These are phyloP conservation scores for Centropus bengalensis DNA, from an alignment of 2,113 vertebrate genomes.

Conservation along the genomic window DNA sequence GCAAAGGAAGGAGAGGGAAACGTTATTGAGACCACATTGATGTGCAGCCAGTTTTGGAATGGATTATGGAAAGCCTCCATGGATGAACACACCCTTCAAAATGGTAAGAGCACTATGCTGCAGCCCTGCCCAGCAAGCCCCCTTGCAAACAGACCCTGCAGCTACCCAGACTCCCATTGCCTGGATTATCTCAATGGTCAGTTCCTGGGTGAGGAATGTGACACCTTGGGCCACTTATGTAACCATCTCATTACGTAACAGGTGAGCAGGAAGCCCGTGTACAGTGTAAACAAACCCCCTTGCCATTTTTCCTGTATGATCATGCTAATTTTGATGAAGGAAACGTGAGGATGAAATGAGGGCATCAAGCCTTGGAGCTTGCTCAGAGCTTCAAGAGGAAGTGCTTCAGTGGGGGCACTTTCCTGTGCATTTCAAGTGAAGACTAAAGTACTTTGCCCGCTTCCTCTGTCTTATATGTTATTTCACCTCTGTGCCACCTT, in stretches of 20 bases:
- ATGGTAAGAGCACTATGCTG: slow-evolving; percentile 11
- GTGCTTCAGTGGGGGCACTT: neutral
- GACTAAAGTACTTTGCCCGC: neutral
- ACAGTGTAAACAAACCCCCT: slow-evolving; percentile 40
- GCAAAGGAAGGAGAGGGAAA: neutral
- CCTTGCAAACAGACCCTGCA: neutral
- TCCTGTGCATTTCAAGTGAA: neutral
- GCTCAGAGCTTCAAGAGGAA: neutral
- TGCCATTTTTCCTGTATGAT: neutral
- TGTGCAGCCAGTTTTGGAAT: neutral
- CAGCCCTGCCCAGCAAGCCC: neutral
- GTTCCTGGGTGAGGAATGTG: neutral
- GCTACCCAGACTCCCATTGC: neutral
- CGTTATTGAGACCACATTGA: neutral
- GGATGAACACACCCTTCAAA: neutral
- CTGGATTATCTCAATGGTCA: slow-evolving; percentile 12
- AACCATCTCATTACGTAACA: neutral
- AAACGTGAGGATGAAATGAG: neutral
- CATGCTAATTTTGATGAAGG: neutral
- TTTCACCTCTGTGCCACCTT: neutral
- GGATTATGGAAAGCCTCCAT: neutral
- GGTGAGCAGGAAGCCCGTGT: neutral
- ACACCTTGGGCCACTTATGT: slow-evolving; percentile 11
- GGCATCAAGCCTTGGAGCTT: neutral
- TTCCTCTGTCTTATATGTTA: neutral